Conservation (phyloP, 1,140 invertebrate genomes). For the Magallana angulata region DNA sequence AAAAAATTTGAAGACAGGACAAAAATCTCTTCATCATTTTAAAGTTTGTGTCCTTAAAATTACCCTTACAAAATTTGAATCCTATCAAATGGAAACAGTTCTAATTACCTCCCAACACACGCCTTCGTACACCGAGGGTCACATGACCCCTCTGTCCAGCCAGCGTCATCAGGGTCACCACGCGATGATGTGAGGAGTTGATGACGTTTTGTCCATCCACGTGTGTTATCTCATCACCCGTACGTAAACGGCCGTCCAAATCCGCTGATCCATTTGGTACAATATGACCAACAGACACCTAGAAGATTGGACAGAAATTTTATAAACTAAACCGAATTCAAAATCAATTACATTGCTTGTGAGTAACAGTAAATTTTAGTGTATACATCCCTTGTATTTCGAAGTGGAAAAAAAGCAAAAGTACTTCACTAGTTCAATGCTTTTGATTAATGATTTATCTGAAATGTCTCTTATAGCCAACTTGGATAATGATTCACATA, state of each 20-base stretch:
- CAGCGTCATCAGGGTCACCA: slow-evolving; percentile 92
- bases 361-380: too few relatives aligned
- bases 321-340: too few relatives aligned
- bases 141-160: slow-evolving; percentile 89
- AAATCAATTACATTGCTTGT: too few relatives aligned
- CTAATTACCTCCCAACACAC: slow-evolving; percentile 62
- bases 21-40: too few relatives aligned
- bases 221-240: slow-evolving; percentile 93
- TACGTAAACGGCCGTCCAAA: slow-evolving; percentile 90
- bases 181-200: slow-evolving; percentile 92
- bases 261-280: slow-evolving; percentile 95
- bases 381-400: too few relatives aligned
- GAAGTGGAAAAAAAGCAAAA: too few relatives aligned
- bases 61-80: background rate
- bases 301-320: slow-evolving; percentile 28
- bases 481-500: too few relatives aligned
- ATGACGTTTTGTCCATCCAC: slow-evolving; percentile 87
- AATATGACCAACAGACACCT: slow-evolving; percentile 95
- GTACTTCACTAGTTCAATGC: too few relatives aligned
- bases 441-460: too few relatives aligned
- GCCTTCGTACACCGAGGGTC: slow-evolving; percentile 75
- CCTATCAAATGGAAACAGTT: background rate
- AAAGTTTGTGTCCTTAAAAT: background rate
- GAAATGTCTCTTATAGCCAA: too few relatives aligned
- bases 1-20: too few relatives aligned